These are phyloP conservation scores for Amblyornis subalaris DNA, from an alignment of 2,113 vertebrate species.

Conservation along the genomic window DNA sequence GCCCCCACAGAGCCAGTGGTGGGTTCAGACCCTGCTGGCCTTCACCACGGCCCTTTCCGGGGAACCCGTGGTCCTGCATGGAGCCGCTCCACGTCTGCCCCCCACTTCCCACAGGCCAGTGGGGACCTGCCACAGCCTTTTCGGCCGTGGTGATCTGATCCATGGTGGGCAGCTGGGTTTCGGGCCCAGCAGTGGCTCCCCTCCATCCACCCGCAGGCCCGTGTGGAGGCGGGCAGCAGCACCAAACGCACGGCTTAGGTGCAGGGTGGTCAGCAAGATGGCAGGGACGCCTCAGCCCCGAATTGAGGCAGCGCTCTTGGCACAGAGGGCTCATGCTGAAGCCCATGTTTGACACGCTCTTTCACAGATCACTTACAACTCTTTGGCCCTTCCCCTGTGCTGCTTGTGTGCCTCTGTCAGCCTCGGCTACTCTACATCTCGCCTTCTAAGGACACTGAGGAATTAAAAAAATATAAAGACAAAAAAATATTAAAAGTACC, in stretches of 20 bases:
- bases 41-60: rapidly evolving
- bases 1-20: rapidly evolving
- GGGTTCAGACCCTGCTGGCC: not conserved
- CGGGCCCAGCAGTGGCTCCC: rapidly evolving
- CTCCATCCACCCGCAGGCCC: too few relatives aligned
- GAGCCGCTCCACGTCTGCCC: rapidly evolving
- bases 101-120: rapidly evolving
- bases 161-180: rapidly evolving
- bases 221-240: rapidly evolving
- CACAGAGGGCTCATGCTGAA: rapidly evolving
- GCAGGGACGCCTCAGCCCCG: rapidly evolving
- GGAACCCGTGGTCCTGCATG: rapidly evolving
- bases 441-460: not conserved
- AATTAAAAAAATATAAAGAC: not conserved
- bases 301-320: rapidly evolving
- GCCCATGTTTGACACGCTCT: not conserved
- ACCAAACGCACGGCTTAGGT: rapidly evolving
- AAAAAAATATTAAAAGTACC: not conserved
- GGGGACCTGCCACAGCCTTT: rapidly evolving
- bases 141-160: rapidly evolving
- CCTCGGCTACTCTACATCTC: rapidly evolving
- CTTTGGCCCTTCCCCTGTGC: rapidly evolving
- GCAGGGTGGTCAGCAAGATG: rapidly evolving
- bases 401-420: not conserved
- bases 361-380: not conserved